These are phyloP conservation scores for Mactra quadrangularis DNA, from an alignment of 1,140 invertebrate species.

Conservation along the genomic window DNA sequence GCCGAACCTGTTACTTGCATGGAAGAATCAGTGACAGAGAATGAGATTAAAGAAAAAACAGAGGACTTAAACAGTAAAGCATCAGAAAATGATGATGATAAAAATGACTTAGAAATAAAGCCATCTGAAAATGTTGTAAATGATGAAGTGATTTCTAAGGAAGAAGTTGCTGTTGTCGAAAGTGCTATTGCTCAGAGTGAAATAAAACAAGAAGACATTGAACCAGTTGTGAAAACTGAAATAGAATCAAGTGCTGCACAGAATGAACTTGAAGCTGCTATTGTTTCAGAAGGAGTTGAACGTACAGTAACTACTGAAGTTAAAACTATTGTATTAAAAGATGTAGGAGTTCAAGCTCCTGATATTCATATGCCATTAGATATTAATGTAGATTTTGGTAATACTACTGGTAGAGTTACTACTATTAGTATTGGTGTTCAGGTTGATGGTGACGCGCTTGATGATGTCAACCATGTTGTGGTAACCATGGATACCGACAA, in stretches of 20 bases:
- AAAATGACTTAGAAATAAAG: neutral
- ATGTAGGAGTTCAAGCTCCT: constrained; percentile 46
- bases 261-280: neutral
- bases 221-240: neutral
- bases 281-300: neutral
- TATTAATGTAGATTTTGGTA: constrained; percentile 45
- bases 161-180: neutral
- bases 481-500: constrained; percentile 1
- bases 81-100: neutral
- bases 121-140: neutral
- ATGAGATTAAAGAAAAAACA: neutral
- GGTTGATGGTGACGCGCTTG: neutral
- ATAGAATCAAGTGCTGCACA: neutral
- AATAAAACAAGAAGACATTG: neutral
- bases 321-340: constrained; percentile 26
- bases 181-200: neutral
- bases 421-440: constrained; percentile 42
- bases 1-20: neutral
- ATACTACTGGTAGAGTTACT: neutral
- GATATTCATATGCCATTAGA: constrained; percentile 51
- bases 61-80: neutral
- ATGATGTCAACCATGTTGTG: constrained; percentile 23
- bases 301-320: neutral
- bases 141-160: neutral
- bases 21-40: neutral